A percentile compares a stretch with the other conserved stretches of the same genome.
These are phyloP conservation scores for Torymus aiolomorphi DNA, from an alignment of 2,888 invertebrate genomes.

Conservation along the genomic window DNA sequence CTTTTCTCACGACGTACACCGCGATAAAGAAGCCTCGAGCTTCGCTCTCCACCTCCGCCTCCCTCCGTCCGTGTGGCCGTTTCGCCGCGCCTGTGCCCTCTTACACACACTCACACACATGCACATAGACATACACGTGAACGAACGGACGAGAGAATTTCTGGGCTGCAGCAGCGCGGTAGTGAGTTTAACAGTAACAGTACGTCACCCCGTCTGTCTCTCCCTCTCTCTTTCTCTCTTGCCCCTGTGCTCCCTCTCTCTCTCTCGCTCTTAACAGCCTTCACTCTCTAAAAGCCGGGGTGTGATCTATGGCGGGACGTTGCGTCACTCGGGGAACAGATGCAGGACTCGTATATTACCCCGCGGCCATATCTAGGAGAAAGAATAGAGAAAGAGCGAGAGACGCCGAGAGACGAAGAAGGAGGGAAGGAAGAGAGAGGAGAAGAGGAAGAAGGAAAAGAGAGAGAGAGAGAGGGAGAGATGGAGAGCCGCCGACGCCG, in stretches of 20 bases:
- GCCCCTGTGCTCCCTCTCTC: slow-evolving; percentile 61
- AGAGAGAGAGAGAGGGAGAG: slow-evolving; percentile 31
- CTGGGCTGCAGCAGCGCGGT: slow-evolving; percentile 47
- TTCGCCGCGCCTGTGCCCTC: slow-evolving; percentile 24
- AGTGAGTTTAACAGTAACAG: slow-evolving; percentile 73
- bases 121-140: background rate
- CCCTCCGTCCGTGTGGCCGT: slow-evolving; percentile 36
- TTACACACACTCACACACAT: background rate
- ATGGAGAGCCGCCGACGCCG: slow-evolving; percentile 15
- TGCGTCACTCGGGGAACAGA: slow-evolving; percentile 79
- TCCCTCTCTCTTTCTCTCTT: slow-evolving; percentile 63
- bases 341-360: slow-evolving; percentile 76
- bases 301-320: slow-evolving; percentile 82
- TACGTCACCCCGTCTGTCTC: slow-evolving; percentile 71
- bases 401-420: slow-evolving; percentile 39
- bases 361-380: slow-evolving; percentile 70
- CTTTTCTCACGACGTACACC: slow-evolving; percentile 48
- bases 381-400: slow-evolving; percentile 49
- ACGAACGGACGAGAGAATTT: background rate
- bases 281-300: slow-evolving; percentile 80
- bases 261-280: slow-evolving; percentile 77
- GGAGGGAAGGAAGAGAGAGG: slow-evolving; percentile 44
- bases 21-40: slow-evolving; percentile 61
- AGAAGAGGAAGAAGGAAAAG: slow-evolving; percentile 22
- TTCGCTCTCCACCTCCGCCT: slow-evolving; percentile 57